phyloP scores from a whole-genome alignment of 2,797 vertebrate genomes.

The Acrossocheilus fasciatus region DNA sequence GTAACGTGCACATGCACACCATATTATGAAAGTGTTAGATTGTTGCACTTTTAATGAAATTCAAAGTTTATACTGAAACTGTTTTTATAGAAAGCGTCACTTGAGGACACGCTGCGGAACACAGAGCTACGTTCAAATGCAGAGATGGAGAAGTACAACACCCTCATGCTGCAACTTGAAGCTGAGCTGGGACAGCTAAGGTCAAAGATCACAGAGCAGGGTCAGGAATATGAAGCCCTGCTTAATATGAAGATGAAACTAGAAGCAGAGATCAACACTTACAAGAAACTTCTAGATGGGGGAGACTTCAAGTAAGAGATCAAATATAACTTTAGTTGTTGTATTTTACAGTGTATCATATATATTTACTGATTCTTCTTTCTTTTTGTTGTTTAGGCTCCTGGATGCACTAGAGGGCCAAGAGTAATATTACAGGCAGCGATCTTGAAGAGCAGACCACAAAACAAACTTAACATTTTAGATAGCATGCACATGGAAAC shows the following conservation, averaged over 20 bases:
- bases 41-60: background rate
- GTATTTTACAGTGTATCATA: background rate
- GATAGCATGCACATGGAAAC: constrained; percentile 12
- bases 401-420: constrained; percentile 50
- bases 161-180: constrained; percentile 76
- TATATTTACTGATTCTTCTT: background rate
- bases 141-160: constrained; percentile 85
- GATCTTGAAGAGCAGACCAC: background rate
- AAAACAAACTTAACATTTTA: constrained; percentile 5
- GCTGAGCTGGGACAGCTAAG: constrained; percentile 83
- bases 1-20: constrained; percentile 61
- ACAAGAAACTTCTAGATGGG: constrained; percentile 89
- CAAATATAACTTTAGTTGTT: background rate
- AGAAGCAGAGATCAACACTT: constrained; percentile 88
- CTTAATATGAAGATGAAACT: constrained; percentile 92
- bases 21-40: background rate
- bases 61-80: background rate
- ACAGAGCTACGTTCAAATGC: constrained; percentile 80
- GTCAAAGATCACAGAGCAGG: constrained; percentile 85
- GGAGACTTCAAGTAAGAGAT: constrained; percentile 82
- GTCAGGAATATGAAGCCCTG: constrained; percentile 86
- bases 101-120: constrained; percentile 85
- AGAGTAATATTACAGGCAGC: background rate
- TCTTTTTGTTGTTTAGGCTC: constrained; percentile 46
- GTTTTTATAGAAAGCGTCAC: constrained; percentile 79